These are phyloP conservation scores for Anneissia japonica DNA, from an alignment of 35 echinoderm and acorn worm genomes.

Conservation along the genomic window DNA sequence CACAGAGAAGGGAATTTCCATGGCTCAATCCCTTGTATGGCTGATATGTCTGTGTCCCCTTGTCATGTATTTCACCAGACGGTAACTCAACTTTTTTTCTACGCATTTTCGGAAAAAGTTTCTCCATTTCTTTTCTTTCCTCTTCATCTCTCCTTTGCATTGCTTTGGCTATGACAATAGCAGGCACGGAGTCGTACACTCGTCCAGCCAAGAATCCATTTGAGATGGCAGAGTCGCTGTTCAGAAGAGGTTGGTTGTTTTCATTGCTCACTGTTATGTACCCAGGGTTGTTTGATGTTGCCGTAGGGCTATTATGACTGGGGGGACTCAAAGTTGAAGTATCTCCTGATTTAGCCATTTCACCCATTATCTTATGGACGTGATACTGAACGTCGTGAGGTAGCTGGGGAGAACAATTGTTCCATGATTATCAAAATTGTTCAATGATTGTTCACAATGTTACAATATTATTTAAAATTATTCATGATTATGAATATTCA, in stretches of 20 bases:
- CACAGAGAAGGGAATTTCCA: slow-evolving; percentile 61
- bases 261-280: slow-evolving; percentile 32
- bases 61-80: slow-evolving; percentile 60
- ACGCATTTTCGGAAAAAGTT: slow-evolving; percentile 54
- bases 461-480: not conserved
- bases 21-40: slow-evolving; percentile 28
- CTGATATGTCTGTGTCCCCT: slow-evolving; percentile 73
- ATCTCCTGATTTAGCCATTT: slow-evolving; percentile 28
- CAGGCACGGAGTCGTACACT: slow-evolving; percentile 86
- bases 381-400: slow-evolving; percentile 97
- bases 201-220: slow-evolving; percentile 50
- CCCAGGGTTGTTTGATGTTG: slow-evolving; percentile 10
- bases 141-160: slow-evolving; percentile 88
- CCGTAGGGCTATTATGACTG: slow-evolving; percentile 14
- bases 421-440: not conserved
- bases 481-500: no score
- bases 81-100: slow-evolving; percentile 31
- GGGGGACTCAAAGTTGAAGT: not conserved
- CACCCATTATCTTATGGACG: slow-evolving; percentile 96
- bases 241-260: slow-evolving; percentile 57
- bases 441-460: not conserved
- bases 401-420: slow-evolving; percentile 49
- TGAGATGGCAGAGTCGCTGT: slow-evolving; percentile 1
- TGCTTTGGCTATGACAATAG: slow-evolving; percentile 73
- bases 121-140: slow-evolving; percentile 86